phyloP scores from a whole-genome alignment of 2,888 invertebrate species.

The Tuberolachnus salignus region DNA sequence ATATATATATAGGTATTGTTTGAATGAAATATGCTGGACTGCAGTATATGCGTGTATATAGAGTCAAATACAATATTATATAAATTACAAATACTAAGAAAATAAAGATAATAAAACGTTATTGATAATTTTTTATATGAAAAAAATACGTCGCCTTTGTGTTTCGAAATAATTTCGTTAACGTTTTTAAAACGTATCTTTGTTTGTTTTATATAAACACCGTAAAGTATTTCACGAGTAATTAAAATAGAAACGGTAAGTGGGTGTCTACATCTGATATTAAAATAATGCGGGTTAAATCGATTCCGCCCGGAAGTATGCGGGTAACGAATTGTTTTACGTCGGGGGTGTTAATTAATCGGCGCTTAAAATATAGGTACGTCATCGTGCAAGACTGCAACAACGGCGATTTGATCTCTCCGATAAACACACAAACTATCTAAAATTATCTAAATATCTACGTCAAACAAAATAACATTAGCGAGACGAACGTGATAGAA shows the following conservation, averaged over 20 bases:
- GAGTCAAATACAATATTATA: neutral
- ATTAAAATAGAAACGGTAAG: too few species aligned
- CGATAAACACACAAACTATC: neutral
- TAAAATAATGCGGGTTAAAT: too few species aligned
- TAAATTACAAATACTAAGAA: neutral
- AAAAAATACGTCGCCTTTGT: neutral
- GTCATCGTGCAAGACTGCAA: neutral
- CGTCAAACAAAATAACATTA: neutral
- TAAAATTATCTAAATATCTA: neutral
- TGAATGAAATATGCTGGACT: neutral
- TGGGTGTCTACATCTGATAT: too few species aligned
- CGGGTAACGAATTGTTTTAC: neutral
- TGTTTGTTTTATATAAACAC: too few species aligned
- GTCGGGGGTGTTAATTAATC: neutral
- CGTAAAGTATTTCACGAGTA: too few species aligned
- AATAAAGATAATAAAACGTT: neutral
- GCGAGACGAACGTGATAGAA: conserved; percentile 29
- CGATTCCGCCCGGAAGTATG: neutral
- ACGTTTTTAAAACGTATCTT: neutral
- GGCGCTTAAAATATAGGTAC: neutral
- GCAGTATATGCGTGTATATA: neutral
- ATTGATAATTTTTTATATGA: neutral
- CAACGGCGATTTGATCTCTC: neutral
- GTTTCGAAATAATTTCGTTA: neutral
- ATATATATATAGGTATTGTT: conserved; percentile 12